phyloP scores from a whole-genome alignment of 1,140 invertebrate species.

The Dendroctonus ponderosae region DNA sequence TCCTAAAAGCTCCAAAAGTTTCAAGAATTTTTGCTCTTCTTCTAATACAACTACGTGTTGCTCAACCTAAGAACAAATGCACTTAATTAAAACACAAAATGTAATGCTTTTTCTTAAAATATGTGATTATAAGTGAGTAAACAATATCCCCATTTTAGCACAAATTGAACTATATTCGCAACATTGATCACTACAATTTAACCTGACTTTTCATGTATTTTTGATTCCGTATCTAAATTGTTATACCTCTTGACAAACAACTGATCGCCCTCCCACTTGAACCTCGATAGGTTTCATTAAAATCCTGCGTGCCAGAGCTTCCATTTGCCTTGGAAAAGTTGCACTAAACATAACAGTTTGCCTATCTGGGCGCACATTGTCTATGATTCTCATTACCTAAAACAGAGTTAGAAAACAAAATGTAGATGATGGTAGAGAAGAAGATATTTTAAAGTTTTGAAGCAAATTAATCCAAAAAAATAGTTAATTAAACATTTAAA shows the following conservation, averaged over 20 bases:
- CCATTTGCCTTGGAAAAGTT: slow-evolving; percentile 98
- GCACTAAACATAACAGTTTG: slow-evolving; percentile 99
- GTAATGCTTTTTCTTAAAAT: not conserved
- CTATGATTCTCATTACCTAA: slow-evolving; percentile 90
- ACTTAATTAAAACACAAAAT: not conserved
- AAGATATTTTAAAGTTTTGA: too few species aligned
- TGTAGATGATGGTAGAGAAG: too few species aligned
- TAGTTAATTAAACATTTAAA: not conserved
- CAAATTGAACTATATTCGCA: too few species aligned
- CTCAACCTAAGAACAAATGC: slow-evolving; percentile 63
- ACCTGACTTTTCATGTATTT: not conserved
- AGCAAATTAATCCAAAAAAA: too few species aligned
- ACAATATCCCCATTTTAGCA: too few species aligned
- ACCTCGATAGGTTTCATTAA: slow-evolving; percentile 95
- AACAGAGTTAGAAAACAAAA: slow-evolving; percentile 47
- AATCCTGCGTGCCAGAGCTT: slow-evolving; percentile 92
- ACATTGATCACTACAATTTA: too few species aligned
- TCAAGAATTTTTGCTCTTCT: slow-evolving; percentile 97
- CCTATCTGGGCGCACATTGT: slow-evolving; percentile 94
- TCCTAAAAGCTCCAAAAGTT: slow-evolving; percentile 93
- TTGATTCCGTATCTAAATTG: not conserved
- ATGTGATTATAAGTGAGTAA: too few species aligned
- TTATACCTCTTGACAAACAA: slow-evolving; percentile 88
- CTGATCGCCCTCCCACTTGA: slow-evolving; percentile 94
- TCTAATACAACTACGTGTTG: slow-evolving; percentile 93